These are phyloP conservation scores for Nasalis larvatus DNA, from an alignment of 2,113 vertebrate species.

Conservation along the genomic window DNA sequence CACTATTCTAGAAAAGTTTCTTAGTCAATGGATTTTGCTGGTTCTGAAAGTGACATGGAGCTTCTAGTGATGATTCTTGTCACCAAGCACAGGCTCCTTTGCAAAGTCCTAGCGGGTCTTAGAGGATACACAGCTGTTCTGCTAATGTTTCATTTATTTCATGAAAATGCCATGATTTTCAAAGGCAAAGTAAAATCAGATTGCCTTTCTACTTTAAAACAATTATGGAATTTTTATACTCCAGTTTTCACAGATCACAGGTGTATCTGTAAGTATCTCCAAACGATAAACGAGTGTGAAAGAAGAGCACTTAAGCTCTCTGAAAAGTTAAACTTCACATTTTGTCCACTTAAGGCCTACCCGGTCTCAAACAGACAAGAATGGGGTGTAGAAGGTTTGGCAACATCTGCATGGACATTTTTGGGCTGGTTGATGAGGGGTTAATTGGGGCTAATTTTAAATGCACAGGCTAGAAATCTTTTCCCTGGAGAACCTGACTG, in stretches of 20 bases:
- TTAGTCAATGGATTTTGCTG: background rate
- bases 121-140: background rate
- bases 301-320: background rate
- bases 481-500: background rate
- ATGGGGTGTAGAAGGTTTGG: background rate
- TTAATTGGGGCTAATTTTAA: constrained; percentile 41
- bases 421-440: background rate
- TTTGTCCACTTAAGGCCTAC: background rate
- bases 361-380: background rate
- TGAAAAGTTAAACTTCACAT: background rate
- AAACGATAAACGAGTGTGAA: background rate
- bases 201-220: constrained; percentile 39
- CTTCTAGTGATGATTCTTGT: background rate
- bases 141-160: background rate
- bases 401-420: background rate
- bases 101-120: rapidly evolving
- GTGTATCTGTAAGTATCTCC: background rate
- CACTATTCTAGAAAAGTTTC: background rate
- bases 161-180: background rate
- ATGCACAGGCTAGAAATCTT: background rate
- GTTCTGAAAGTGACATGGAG: background rate
- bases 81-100: background rate
- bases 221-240: background rate
- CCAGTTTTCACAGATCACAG: background rate
- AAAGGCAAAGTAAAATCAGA: background rate